phyloP scores from a whole-genome alignment of 2,113 vertebrate genomes.

The Phasianus colchicus region DNA sequence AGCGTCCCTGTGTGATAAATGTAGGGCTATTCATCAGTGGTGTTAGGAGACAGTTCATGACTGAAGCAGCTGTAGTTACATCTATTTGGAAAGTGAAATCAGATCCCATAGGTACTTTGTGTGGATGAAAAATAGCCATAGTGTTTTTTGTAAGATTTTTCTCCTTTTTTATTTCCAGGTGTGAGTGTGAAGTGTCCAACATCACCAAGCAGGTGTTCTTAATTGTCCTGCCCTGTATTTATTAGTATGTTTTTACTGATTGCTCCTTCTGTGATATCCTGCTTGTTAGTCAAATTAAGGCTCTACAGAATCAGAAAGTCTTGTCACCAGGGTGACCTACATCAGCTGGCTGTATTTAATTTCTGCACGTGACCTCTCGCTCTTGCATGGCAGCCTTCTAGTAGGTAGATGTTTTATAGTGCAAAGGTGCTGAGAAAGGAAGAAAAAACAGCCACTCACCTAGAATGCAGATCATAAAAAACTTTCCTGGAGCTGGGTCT shows the following conservation, averaged over 20 bases:
- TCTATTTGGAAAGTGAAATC: slow-evolving; percentile 58
- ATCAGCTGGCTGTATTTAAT: slow-evolving; percentile 66
- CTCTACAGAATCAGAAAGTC: not conserved
- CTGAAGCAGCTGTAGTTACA: slow-evolving; percentile 50
- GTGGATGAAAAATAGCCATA: slow-evolving; percentile 33
- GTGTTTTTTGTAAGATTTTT: slow-evolving; percentile 21
- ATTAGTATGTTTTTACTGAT: not conserved
- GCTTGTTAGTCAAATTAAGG: slow-evolving; percentile 52
- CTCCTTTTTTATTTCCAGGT: not conserved
- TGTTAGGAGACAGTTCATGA: not conserved
- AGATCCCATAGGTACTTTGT: slow-evolving; percentile 24
- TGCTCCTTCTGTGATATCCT: not conserved
- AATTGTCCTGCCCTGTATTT: not conserved
- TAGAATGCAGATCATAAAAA: slow-evolving; percentile 64
- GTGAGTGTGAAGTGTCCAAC: not conserved
- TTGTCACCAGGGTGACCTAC: slow-evolving; percentile 6
- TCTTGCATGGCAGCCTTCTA: slow-evolving; percentile 45
- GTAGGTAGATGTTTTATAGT: slow-evolving; percentile 36
- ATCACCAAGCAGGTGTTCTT: slow-evolving; percentile 2
- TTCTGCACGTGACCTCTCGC: slow-evolving; percentile 61
- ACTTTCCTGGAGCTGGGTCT: slow-evolving; percentile 45
- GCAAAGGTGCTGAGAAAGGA: slow-evolving; percentile 38
- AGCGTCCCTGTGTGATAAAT: not conserved
- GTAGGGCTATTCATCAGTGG: slow-evolving; percentile 33
- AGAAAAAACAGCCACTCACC: slow-evolving; percentile 48